Evolutionary conservation across 2,113 vertebrate species (phyloP).

Genomic region (Plotosus lineatus): DNA sequence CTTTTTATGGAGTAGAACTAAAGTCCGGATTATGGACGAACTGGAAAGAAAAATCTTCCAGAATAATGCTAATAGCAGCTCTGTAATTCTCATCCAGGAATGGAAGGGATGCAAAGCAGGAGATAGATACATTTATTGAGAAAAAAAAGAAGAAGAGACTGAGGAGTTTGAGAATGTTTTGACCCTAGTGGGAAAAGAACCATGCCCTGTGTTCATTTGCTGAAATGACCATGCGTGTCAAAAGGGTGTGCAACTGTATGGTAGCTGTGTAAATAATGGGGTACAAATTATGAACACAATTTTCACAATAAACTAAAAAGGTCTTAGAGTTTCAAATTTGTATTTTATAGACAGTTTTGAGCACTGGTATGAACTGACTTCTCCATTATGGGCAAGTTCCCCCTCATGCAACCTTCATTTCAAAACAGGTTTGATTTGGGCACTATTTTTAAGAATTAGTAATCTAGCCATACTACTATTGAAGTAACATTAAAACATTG

Average conservation of each 20-base stretch:
- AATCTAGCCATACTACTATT: too few species aligned
- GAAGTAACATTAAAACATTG: too few species aligned
- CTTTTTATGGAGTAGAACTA: slow-evolving; percentile 8
- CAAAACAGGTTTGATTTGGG: not conserved
- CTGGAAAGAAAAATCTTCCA: slow-evolving; percentile 22
- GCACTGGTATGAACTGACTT: not conserved
- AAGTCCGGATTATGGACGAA: slow-evolving; percentile 2
- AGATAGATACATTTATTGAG: not conserved
- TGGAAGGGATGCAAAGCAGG: not conserved
- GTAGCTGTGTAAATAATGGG: not conserved
- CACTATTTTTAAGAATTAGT: not conserved
- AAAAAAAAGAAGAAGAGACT: slow-evolving; percentile 27
- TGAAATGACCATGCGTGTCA: not conserved
- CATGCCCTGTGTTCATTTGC: not conserved
- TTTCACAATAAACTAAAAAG: not conserved
- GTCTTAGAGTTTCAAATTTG: not conserved
- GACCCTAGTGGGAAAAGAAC: not conserved
- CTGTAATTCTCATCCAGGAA: slow-evolving; percentile 4
- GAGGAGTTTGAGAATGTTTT: slow-evolving; percentile 27
- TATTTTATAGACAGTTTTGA: not conserved
- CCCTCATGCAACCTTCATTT: not conserved
- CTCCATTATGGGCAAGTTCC: not conserved
- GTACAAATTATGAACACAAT: not conserved
- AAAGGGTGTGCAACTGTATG: not conserved
- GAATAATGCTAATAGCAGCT: slow-evolving; percentile 18